Evolutionary conservation across 2,797 vertebrate genomes (phyloP).

Genomic region (Sorex maritimensis): DNA sequence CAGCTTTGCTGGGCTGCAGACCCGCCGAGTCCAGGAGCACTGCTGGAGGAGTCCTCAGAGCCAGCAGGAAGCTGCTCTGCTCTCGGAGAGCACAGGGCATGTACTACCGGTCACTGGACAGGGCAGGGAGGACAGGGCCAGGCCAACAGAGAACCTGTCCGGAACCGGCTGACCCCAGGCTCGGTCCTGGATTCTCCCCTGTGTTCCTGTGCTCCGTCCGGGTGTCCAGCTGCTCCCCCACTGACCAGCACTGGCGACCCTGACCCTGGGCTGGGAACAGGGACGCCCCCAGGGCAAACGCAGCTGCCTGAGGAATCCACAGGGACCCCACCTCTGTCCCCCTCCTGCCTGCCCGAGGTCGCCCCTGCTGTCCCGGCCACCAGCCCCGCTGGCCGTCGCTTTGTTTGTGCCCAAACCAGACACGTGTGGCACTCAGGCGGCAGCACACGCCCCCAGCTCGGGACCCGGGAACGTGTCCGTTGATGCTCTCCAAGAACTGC

Average conservation of each 20-base stretch:
- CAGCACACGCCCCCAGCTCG: background rate
- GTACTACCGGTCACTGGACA: background rate
- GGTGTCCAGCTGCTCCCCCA: background rate
- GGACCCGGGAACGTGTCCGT: background rate
- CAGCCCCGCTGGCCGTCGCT: background rate
- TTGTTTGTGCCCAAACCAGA: background rate
- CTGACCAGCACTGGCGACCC: background rate
- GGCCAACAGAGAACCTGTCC: fast-evolving
- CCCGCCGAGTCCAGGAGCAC: no score
- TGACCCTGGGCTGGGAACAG: no score
- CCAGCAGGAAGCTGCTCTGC: background rate
- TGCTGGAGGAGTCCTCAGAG: background rate
- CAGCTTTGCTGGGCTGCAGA: no score
- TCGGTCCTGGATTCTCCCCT: background rate
- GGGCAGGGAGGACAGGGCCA: background rate
- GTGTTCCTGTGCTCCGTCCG: background rate
- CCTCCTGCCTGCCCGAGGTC: fast-evolving
- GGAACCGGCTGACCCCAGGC: background rate
- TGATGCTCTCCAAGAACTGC: slow-evolving; percentile 28
- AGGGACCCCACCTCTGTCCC: no score
- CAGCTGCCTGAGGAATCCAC: no score
- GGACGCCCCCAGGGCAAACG: background rate
- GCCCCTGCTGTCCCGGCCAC: fast-evolving
- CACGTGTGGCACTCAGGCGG: background rate
- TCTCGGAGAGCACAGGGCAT: background rate